Percentiles rank a stretch among this genome's conserved stretches.
Conservation (phyloP, 2,113 vertebrate species). For the Neotragus moschatus region DNA sequence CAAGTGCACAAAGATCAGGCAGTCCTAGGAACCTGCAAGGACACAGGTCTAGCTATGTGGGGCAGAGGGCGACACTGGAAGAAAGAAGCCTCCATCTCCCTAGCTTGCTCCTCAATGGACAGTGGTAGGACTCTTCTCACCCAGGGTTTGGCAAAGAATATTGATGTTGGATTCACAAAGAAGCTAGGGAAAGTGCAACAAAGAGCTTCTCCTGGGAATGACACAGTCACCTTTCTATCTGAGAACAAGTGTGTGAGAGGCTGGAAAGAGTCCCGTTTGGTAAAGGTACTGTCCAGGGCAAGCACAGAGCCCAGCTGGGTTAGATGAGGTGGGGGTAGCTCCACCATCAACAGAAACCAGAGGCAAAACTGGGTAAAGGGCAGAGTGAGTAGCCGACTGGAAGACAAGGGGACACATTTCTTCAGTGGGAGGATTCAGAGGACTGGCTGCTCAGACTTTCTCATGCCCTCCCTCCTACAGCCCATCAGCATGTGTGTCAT, state of each 20-base stretch:
- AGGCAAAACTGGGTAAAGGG: background rate
- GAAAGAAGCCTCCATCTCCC: rapidly evolving
- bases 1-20: background rate
- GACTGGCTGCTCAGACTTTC: background rate
- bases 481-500: background rate
- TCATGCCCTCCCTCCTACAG: too few species aligned
- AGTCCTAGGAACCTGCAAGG: background rate
- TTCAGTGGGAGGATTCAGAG: background rate
- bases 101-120: background rate
- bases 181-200: background rate
- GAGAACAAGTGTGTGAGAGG: background rate
- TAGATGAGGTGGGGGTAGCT: rapidly evolving
- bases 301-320: rapidly evolving
- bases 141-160: rapidly evolving
- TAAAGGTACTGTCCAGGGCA: background rate
- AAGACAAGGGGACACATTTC: background rate
- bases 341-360: background rate
- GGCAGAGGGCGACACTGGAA: background rate
- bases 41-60: rapidly evolving
- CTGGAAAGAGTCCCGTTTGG: rapidly evolving
- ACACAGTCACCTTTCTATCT: background rate
- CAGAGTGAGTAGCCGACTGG: background rate
- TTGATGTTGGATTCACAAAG: background rate
- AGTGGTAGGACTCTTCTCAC: background rate
- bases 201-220: background rate